These are phyloP conservation scores for Pectinophora gossypiella DNA, from an alignment of 1,140 invertebrate genomes.

Conservation along the genomic window DNA sequence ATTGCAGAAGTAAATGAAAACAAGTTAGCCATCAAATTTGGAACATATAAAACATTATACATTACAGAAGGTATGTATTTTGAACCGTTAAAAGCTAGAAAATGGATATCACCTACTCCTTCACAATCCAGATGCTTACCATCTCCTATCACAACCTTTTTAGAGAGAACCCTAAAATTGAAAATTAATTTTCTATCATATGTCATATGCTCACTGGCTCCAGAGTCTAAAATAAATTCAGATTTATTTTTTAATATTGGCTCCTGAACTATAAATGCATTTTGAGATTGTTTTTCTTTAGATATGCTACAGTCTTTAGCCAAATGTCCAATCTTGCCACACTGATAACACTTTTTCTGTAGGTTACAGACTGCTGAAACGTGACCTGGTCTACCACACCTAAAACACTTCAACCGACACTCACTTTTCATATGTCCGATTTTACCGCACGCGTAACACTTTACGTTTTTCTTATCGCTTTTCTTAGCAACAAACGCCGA, in stretches of 20 bases:
- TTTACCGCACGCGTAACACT: not conserved
- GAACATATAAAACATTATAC: constrained; percentile 20
- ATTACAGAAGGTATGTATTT: constrained; percentile 7
- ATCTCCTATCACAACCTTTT: constrained; percentile 15
- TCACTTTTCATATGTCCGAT: not conserved
- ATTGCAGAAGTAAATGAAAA: constrained; percentile 9
- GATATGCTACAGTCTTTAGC: not conserved
- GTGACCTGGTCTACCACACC: constrained; percentile 17
- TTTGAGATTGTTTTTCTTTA: not conserved
- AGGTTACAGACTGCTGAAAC: constrained; percentile 11
- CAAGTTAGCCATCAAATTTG: constrained; percentile 14
- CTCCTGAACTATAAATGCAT: constrained; percentile 2
- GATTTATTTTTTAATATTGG: not conserved
- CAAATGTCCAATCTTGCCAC: constrained; percentile 8
- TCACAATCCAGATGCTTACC: constrained; percentile 1
- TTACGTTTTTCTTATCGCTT: constrained; percentile 8
- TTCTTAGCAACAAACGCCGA: not conserved
- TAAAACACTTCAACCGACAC: constrained; percentile 13
- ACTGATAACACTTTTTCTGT: constrained; percentile 6
- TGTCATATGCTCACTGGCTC: constrained; percentile 24
- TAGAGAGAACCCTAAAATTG: not conserved
- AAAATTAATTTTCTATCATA: constrained; percentile 8
- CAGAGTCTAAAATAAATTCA: constrained; percentile 10
- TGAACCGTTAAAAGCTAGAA: constrained; percentile 12
- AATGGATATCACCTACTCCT: constrained; percentile 13